phyloP scores from a whole-genome alignment of 2,113 vertebrate species.

The Vulpes lagopus region DNA sequence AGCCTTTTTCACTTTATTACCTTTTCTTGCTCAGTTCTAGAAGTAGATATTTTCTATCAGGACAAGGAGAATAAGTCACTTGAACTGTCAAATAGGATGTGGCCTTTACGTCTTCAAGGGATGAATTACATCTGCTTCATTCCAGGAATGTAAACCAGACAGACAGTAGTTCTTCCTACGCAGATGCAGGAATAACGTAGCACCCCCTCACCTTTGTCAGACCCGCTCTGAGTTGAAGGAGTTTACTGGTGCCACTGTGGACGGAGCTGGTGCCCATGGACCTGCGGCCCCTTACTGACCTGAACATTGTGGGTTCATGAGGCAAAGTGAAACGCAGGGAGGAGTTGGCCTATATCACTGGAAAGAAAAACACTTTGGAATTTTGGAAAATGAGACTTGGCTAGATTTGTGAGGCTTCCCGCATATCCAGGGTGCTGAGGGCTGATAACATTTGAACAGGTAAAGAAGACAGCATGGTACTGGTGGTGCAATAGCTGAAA shows the following conservation, averaged over 20 bases:
- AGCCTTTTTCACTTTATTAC: not conserved
- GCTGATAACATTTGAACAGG: too few relatives aligned
- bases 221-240: not conserved
- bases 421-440: too few relatives aligned
- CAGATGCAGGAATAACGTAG: accelerated
- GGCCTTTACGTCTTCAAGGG: conserved; percentile 21
- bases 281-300: not conserved
- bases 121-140: not conserved
- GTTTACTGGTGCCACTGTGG: not conserved
- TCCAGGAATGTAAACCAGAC: not conserved
- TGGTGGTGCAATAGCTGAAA: not conserved
- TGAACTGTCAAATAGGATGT: conserved; percentile 35
- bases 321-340: not conserved
- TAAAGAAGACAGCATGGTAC: not conserved
- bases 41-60: not conserved
- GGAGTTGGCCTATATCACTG: not conserved
- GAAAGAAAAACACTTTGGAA: not conserved
- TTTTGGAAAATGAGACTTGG: not conserved
- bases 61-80: conserved; percentile 10
- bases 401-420: not conserved
- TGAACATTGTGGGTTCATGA: not conserved
- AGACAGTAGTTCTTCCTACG: not conserved
- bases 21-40: not conserved
- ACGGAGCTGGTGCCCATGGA: not conserved
- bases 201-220: too few relatives aligned